A percentile compares a stretch with the other conserved stretches of the same genome.
These are phyloP conservation scores for Sardinella longiceps DNA, from an alignment of 2,797 vertebrate species.

Conservation along the genomic window DNA sequence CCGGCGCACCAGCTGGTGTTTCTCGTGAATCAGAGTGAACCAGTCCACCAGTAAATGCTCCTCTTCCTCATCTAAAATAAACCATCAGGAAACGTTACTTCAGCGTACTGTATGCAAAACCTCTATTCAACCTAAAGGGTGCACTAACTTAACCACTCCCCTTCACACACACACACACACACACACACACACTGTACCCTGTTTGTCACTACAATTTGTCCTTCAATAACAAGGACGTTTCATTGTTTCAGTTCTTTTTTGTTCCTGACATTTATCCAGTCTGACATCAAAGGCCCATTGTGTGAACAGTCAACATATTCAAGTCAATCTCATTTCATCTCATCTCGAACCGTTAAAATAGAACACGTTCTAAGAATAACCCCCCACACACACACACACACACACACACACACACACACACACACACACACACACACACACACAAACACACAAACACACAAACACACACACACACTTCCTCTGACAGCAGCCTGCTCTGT, in stretches of 20 bases:
- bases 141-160: not conserved
- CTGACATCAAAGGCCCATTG: not conserved
- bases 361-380: no score
- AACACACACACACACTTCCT: no score
- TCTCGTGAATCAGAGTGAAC: slow-evolving; percentile 98
- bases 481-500: no score
- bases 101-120: no score
- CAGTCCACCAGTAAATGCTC: slow-evolving; percentile 92
- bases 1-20: slow-evolving; percentile 90
- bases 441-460: no score
- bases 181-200: no score
- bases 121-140: not conserved
- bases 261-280: not conserved
- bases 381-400: no score
- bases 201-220: not conserved
- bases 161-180: not conserved
- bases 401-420: no score
- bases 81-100: slow-evolving; percentile 8
- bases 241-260: not conserved
- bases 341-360: no score
- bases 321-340: no score
- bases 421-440: no score
- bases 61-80: slow-evolving; percentile 84
- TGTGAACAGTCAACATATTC: no score
- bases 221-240: not conserved